Evolutionary conservation across 2,888 invertebrate genomes (phyloP).

Genomic region (Drosophila robusta): DNA sequence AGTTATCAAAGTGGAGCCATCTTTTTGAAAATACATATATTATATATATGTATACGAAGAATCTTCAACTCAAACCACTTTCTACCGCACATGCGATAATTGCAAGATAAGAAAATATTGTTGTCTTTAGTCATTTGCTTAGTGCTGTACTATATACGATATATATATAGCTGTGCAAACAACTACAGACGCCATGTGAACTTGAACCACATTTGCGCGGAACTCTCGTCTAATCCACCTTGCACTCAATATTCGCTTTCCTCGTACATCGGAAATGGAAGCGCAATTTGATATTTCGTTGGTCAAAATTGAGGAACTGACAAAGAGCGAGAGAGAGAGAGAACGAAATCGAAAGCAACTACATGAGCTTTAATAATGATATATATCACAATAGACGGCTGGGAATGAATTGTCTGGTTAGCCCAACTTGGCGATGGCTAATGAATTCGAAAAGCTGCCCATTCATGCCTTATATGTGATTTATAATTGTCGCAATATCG

Average conservation of each 20-base stretch:
- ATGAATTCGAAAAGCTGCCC: slow-evolving; percentile 26
- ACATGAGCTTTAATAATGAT: slow-evolving; percentile 1
- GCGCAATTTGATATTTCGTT: slow-evolving; percentile 17
- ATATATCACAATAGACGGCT: slow-evolving; percentile 11
- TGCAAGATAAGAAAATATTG: slow-evolving; percentile 20
- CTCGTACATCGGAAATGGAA: neutral
- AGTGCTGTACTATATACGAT: neutral
- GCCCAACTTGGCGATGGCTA: slow-evolving; percentile 3
- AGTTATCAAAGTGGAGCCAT: no score
- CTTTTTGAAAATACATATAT: no score
- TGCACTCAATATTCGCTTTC: slow-evolving; percentile 42
- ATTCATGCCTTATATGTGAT: slow-evolving; percentile 41
- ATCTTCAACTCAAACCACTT: slow-evolving; percentile 4
- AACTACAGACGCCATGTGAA: slow-evolving; percentile 5
- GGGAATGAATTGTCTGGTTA: slow-evolving; percentile 4
- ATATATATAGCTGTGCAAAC: neutral
- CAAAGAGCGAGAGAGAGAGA: no score
- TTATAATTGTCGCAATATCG: slow-evolving; percentile 33
- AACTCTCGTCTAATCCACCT: slow-evolving; percentile 20
- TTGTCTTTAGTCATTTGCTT: slow-evolving; percentile 9
- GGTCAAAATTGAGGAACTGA: slow-evolving; percentile 2
- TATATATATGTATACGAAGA: neutral
- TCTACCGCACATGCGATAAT: slow-evolving; percentile 5
- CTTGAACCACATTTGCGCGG: slow-evolving; percentile 27
- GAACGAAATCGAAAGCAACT: neutral